Percentiles rank a stretch among this genome's conserved stretches.
phyloP scores from a whole-genome alignment of 2,888 invertebrate genomes.

The Hyposoter didymator region DNA sequence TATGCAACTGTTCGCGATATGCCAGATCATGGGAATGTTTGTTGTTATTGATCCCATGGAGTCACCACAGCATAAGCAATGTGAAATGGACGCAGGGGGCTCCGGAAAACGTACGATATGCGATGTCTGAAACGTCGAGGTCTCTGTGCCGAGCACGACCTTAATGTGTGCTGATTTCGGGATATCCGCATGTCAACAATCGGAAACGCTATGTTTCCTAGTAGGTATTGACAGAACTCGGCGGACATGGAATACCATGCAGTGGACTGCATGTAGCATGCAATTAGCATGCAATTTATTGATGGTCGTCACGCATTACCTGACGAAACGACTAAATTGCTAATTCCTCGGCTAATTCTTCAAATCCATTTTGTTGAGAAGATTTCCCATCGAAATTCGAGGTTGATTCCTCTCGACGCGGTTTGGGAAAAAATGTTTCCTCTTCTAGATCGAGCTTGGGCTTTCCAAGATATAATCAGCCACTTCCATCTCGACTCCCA shows the following conservation, averaged over 20 bases:
- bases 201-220: neutral
- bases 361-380: neutral
- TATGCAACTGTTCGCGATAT: neutral
- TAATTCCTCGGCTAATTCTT: neutral
- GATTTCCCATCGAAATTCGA: neutral
- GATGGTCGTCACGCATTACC: neutral
- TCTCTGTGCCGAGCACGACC: neutral
- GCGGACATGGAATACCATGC: neutral
- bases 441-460: neutral
- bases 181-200: neutral
- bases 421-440: neutral
- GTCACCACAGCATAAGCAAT: conserved; percentile 29
- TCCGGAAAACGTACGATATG: conserved; percentile 27
- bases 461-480: neutral
- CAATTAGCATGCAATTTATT: neutral
- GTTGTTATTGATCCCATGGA: conserved; percentile 20
- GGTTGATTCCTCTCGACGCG: too few relatives aligned
- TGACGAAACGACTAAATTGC: neutral
- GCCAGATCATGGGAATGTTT: conserved; percentile 31
- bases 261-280: neutral
- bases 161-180: neutral
- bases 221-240: neutral
- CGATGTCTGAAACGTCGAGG: conserved; percentile 14
- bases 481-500: neutral
- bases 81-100: conserved; percentile 33